Base-by-base conservation (phyloP, 2,113 vertebrate species). In the Hemibates koningsi region DNA sequence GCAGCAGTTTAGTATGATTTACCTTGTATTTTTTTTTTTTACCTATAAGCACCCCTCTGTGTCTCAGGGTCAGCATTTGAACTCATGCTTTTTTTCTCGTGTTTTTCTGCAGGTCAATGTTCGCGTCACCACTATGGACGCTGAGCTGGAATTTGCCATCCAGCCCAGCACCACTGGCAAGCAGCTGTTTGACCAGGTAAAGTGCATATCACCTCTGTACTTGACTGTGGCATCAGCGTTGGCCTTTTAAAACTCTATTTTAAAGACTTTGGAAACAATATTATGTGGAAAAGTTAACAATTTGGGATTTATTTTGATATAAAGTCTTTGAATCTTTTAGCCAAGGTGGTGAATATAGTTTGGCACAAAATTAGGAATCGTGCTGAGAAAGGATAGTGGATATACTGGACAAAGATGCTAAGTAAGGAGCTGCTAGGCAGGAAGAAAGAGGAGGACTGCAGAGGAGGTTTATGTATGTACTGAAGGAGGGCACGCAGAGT, bases 61-160 rank as follows among this genome's bases (percentile, higher is more conserved):
- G 79, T 27, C 48, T 38, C 19, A 53, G 41, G 50, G 27, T 82
- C 34, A 82, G 50, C 17, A n/a, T 85, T 82, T 92, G 36, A 91
- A 79, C 84, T 81, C 17, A 1, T 27, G 16, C 41, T 82, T 84
- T 87, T 41, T 81, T 83, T 86, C 38, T 92, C 19, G 36, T 86
- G 76, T 94, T 85, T 89, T 61, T 83, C 82, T 81, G 9, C 91
- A 99, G 98, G 97, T 99, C 96, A 99, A 98, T 2, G 98, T 99
- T 90, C 98, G 98, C 34, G 98, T 99, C 94, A 98, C 97, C 94
- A 98, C 98, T 87, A 96, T 99, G 98, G 98, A 99, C 61, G 98
- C 98, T 2, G 98, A 99, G 96, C 96, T 99, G 97, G 98, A 99
- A 95, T 99, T 99, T 85, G 98, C 98, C 92, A 97, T 99, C 96